These are phyloP conservation scores for Sebastes melanostomus DNA, from an alignment of 2,797 vertebrate genomes.

Conservation along the genomic window DNA sequence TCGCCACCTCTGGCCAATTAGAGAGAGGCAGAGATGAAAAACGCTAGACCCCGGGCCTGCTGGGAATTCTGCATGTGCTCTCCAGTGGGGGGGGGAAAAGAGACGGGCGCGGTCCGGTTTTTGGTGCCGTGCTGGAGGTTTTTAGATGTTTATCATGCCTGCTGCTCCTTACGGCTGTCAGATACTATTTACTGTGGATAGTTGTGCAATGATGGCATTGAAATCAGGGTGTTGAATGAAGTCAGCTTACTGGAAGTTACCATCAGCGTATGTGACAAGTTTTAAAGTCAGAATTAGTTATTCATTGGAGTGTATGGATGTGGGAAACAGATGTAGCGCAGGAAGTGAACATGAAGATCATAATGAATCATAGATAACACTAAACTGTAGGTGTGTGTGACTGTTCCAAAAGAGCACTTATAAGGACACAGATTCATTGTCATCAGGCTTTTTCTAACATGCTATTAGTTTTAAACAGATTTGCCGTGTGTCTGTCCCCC, in stretches of 20 bases:
- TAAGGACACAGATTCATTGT: neutral
- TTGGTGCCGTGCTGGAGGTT: conserved; percentile 58
- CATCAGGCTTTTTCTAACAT: neutral
- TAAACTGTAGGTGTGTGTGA: neutral
- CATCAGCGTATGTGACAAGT: neutral
- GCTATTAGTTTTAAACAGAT: neutral
- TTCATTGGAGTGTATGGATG: neutral
- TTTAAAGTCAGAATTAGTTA: neutral
- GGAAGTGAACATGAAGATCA: neutral
- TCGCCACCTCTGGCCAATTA: conserved; percentile 60
- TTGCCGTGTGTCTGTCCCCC: neutral
- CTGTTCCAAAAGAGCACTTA: neutral
- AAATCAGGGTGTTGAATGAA: neutral
- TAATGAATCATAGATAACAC: conserved; percentile 6
- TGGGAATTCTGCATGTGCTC: conserved; percentile 61
- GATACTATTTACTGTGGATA: conserved; percentile 28
- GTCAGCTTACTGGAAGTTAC: neutral
- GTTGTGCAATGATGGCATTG: conserved; percentile 4
- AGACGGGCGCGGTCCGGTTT: conserved; percentile 55
- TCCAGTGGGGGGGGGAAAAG: conserved; percentile 12
- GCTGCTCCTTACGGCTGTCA: conserved; percentile 38
- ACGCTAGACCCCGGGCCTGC: conserved; percentile 36
- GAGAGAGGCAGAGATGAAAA: conserved; percentile 49
- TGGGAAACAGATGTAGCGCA: conserved; percentile 1
- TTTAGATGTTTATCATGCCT: conserved; percentile 71